phyloP scores from a whole-genome alignment of 2,888 invertebrate genomes.

The Allolobophora icterica region DNA sequence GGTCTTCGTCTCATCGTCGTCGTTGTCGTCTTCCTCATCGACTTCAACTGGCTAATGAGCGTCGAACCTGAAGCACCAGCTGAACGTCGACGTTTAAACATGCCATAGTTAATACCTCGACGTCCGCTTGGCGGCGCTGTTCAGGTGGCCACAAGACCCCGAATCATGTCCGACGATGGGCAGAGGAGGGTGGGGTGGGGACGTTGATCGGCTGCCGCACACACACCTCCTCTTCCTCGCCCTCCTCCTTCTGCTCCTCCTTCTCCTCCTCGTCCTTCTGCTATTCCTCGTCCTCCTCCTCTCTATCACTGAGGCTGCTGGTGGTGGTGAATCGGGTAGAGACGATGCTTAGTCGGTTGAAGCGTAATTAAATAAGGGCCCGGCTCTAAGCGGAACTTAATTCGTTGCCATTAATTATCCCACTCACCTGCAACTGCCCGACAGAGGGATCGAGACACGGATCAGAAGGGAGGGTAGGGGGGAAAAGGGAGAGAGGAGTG shows the following conservation, averaged over 20 bases:
- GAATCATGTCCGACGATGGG: constrained; percentile 13
- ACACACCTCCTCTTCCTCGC: background rate
- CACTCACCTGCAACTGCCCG: background rate
- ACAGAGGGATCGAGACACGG: background rate
- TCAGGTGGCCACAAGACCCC: constrained; percentile 10
- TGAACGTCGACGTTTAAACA: constrained; percentile 9
- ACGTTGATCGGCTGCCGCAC: background rate
- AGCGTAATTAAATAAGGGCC: constrained; percentile 22
- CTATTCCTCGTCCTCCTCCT: too few relatives aligned
- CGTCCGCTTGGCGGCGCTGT: background rate
- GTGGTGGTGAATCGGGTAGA: background rate
- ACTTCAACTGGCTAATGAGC: constrained; percentile 17
- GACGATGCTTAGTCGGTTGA: constrained; percentile 18
- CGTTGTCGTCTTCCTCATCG: background rate
- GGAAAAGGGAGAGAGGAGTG: background rate
- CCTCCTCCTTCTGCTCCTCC: background rate
- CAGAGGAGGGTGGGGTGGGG: background rate
- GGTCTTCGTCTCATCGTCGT: background rate
- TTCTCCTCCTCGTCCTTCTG: background rate
- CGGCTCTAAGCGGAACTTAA: background rate
- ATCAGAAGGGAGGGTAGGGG: background rate
- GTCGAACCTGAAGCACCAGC: background rate
- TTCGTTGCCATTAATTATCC: constrained; percentile 4
- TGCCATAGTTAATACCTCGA: background rate
- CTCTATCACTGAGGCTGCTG: background rate